Conservation (phyloP, 1,140 invertebrate genomes). For the Melitaea cinxia region DNA sequence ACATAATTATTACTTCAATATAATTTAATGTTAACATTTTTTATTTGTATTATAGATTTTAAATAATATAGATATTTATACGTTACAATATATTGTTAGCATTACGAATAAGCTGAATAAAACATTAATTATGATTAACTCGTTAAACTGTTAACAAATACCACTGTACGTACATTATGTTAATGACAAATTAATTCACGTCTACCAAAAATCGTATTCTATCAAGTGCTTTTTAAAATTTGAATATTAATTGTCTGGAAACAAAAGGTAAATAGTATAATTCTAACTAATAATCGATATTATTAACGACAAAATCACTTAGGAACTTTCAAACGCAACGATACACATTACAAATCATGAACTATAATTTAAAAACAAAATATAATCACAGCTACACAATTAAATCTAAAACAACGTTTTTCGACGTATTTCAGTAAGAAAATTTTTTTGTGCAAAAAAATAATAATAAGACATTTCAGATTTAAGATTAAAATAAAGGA, state of each 20-base stretch:
- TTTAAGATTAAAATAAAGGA: too few species aligned
- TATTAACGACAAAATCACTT: conserved; percentile 8
- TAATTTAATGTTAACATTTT: too few species aligned
- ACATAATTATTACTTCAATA: too few species aligned
- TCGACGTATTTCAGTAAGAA: too few species aligned
- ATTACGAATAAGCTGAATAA: not conserved
- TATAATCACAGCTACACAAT: conserved; percentile 26
- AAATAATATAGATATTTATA: not conserved
- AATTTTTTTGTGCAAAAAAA: not conserved
- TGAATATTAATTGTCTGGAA: not conserved
- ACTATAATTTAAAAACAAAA: conserved; percentile 4
- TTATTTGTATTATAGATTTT: not conserved
- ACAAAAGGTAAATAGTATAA: not conserved
- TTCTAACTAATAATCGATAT: conserved; percentile 6
- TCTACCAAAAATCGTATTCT: not conserved
- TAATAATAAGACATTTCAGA: too few species aligned
- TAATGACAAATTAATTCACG: conserved; percentile 6
- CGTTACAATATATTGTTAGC: not conserved
- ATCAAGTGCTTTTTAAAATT: not conserved
- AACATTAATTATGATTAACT: not conserved
- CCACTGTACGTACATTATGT: conserved; percentile 8
- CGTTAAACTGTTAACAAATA: not conserved
- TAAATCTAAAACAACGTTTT: too few species aligned
- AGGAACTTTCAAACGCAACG: conserved; percentile 27
- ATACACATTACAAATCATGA: conserved; percentile 1